A percentile compares a stretch with the other conserved stretches of the same genome.
These are phyloP conservation scores for Noctua fimbriata DNA, from an alignment of 2,888 invertebrate genomes.

Conservation along the genomic window DNA sequence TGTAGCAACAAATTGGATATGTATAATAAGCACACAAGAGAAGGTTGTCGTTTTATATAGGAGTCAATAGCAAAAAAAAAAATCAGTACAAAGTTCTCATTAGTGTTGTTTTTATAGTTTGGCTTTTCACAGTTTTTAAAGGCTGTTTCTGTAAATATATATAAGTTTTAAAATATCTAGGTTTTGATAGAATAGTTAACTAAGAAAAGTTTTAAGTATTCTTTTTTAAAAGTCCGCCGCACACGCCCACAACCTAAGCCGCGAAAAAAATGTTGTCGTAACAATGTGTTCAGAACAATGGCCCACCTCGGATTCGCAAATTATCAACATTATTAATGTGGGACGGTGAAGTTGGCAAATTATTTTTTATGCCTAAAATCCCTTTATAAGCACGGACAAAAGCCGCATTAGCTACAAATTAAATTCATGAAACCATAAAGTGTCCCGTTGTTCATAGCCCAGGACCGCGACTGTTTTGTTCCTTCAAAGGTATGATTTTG, in stretches of 20 bases:
- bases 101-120: background rate
- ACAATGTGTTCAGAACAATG: conserved; percentile 54
- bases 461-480: conserved; percentile 55
- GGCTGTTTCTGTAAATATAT: background rate
- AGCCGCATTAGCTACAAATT: conserved; percentile 63
- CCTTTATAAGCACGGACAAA: conserved; percentile 61
- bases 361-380: conserved; percentile 60
- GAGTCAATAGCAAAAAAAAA: no score
- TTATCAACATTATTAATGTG: conserved; percentile 58
- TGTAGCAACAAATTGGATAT: conserved; percentile 22
- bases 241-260: background rate
- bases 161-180: background rate
- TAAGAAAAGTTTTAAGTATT: background rate
- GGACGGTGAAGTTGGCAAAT: conserved; percentile 54
- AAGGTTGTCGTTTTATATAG: background rate
- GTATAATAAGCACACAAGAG: background rate
- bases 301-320: conserved; percentile 53
- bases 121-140: background rate
- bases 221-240: background rate
- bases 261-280: conserved; percentile 15
- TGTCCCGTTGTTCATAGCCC: conserved; percentile 60
- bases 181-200: background rate
- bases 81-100: background rate
- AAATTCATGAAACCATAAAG: conserved; percentile 69
- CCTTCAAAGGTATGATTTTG: conserved; percentile 64